phyloP scores from a whole-genome alignment of 2,113 vertebrate species.

The Mus spicilegus region DNA sequence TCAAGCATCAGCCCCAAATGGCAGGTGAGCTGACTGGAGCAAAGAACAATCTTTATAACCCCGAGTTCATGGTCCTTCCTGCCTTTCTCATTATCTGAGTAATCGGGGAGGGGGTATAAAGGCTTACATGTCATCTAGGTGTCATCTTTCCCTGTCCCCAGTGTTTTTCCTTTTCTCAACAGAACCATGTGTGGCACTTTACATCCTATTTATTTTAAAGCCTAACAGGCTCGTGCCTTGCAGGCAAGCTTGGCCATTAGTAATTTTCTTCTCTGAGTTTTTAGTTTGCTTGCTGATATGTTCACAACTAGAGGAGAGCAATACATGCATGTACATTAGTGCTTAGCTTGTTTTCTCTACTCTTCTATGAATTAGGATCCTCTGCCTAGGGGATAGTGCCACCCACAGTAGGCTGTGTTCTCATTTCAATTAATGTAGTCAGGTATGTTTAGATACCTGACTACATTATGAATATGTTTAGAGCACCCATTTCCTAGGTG shows the following conservation, averaged over 20 bases:
- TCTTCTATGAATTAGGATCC: not conserved
- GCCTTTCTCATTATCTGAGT: not conserved
- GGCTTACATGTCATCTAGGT: not conserved
- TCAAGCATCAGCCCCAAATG: not conserved
- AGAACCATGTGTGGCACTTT: not conserved
- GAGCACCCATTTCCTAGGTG: not conserved
- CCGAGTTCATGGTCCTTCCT: not conserved
- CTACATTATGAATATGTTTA: not conserved
- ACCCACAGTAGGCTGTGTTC: not conserved
- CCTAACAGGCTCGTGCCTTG: not conserved
- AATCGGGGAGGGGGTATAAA: too few relatives aligned
- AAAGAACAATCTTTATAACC: not conserved
- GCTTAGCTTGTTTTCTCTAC: not conserved
- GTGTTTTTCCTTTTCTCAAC: not conserved
- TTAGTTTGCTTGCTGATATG: not conserved
- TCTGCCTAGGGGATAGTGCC: not conserved
- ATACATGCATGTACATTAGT: too few relatives aligned
- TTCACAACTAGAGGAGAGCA: not conserved
- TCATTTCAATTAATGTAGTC: not conserved
- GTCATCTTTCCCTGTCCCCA: not conserved
- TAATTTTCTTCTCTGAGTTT: not conserved
- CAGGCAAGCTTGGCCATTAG: not conserved
- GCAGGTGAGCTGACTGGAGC: not conserved
- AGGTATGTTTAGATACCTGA: not conserved
- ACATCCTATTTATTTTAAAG: not conserved